A percentile compares a stretch with the other conserved stretches of the same genome.
phyloP scores from a whole-genome alignment of 2,113 vertebrate genomes.

The Chlamydotis undulata region DNA sequence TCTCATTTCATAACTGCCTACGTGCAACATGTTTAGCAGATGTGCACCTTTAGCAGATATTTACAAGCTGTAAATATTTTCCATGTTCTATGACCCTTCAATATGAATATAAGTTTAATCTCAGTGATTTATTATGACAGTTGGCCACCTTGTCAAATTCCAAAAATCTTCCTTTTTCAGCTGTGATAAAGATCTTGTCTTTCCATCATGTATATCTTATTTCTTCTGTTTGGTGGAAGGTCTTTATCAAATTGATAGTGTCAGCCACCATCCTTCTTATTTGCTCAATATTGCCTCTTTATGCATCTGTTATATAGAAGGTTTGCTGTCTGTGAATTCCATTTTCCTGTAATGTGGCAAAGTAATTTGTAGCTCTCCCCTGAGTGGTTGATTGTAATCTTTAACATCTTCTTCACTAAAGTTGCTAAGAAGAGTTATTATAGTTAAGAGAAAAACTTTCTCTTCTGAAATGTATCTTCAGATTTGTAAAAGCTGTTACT shows the following conservation, averaged over 20 bases:
- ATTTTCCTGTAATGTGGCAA: background rate
- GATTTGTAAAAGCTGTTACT: slow-evolving; percentile 12
- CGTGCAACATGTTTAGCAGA: background rate
- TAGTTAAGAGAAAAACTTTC: background rate
- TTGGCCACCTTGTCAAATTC: background rate
- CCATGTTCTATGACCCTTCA: background rate
- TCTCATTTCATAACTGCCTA: background rate
- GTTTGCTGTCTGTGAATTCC: background rate
- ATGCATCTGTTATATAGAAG: background rate
- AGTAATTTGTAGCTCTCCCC: background rate
- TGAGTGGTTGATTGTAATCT: background rate
- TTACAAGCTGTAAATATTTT: background rate
- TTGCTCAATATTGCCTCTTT: background rate
- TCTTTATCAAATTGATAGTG: background rate
- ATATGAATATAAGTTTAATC: background rate
- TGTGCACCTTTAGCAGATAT: background rate
- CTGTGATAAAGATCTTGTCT: background rate
- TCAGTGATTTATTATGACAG: background rate
- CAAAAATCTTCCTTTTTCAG: background rate
- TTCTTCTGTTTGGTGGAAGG: background rate
- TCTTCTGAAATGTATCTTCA: background rate
- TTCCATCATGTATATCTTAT: background rate
- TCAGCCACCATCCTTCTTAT: background rate
- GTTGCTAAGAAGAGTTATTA: background rate
- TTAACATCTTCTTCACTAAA: background rate